Evolutionary conservation across 2,113 vertebrate genomes (phyloP), one percentile per base, ranked within the genome.

Genomic region (Brachypteracias leptosomus): DNA sequence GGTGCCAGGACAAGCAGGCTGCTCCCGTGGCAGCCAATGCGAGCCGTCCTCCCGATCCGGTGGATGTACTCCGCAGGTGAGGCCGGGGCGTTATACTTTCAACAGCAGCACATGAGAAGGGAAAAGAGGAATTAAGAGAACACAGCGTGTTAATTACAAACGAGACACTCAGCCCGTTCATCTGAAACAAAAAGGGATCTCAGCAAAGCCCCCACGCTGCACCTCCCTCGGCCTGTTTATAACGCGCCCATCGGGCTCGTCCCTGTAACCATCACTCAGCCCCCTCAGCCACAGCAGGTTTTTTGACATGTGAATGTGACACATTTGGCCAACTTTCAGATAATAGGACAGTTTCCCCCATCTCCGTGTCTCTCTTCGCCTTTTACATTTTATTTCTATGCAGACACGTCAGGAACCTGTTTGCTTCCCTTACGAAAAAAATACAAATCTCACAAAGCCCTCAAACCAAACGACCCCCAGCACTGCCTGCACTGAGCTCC

Each of bases 1-100:
- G 99, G 99, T 4, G 98, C 98, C 96, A 99, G 98, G 96, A 99
- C 98, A 90, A 99, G 98, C 97, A 99, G 98, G 97, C 99, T 98
- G 98, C 93, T 99, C 94, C 99, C 99, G 75, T 26, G 93, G 66
- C 97, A 98, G 93, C 99, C 99, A 26, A 99, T 99, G 42, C 99
- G 99, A 82, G 99, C 99, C 0, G 99, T 99, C 46, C 99, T 98
- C 13, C 99, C 99, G 3, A 99, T 98, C 0, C 99, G 99, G 95
- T 99, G 99, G 71, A 99, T 98, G 73, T 99, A 99, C 46, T 99
- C 99, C 2, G 98, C 98, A 29, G 98, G 98, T 6, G 98, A 98
- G 11, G 97, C 87, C 0, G 99, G 99, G 49, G 99, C 98, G 7
- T 97, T 99, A 94, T 98, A 99, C 99, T 99, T n/a, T 70, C 54